phyloP scores from a whole-genome alignment of 2,113 vertebrate species.

The Mesoclemmys tuberculata region DNA sequence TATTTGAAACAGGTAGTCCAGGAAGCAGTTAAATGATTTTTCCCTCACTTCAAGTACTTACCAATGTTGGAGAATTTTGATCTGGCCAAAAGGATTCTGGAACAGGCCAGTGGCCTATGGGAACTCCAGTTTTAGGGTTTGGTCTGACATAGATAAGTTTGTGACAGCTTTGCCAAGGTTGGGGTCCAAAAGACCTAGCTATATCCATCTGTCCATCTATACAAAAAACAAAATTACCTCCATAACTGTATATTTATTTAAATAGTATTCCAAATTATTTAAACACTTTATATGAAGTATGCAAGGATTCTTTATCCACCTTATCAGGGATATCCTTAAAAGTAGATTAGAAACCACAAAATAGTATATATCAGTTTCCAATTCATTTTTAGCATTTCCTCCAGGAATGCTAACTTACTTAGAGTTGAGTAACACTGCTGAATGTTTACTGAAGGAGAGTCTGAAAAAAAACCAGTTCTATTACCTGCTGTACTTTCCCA shows the following conservation, averaged over 20 bases:
- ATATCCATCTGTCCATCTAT: constrained; percentile 87
- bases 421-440: background rate
- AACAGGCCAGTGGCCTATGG: constrained; percentile 97
- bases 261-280: background rate
- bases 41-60: constrained; percentile 75
- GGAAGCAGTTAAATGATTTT: background rate
- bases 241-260: background rate
- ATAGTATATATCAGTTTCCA: background rate
- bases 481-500: background rate
- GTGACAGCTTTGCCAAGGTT: constrained; percentile 96
- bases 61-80: constrained; percentile 95
- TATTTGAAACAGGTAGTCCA: accelerated
- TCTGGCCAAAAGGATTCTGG: constrained; percentile 99
- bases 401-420: constrained; percentile 13
- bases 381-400: background rate
- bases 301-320: background rate
- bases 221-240: constrained; percentile 47
- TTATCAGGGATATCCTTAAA: background rate
- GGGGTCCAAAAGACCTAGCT: constrained; percentile 83
- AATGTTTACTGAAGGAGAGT: background rate
- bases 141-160: constrained; percentile 97
- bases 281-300: background rate
- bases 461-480: background rate
- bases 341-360: constrained; percentile 10
- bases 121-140: constrained; percentile 97